phyloP scores from a whole-genome alignment of 2,797 vertebrate genomes.

The Heliangelus exortis region DNA sequence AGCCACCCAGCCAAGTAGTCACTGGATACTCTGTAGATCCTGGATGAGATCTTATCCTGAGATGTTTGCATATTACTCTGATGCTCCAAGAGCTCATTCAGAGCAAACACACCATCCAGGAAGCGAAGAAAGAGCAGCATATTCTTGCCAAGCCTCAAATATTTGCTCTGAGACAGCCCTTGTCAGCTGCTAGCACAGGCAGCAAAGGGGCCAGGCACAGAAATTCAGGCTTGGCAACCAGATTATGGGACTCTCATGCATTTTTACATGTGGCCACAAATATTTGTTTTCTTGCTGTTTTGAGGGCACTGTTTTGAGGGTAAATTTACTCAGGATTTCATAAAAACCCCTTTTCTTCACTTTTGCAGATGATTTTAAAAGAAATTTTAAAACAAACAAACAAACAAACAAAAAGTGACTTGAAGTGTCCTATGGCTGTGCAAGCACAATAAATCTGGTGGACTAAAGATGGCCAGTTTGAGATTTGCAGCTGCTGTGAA shows the following conservation, averaged over 20 bases:
- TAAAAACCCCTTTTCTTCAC: not conserved
- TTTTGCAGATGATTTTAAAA: not conserved
- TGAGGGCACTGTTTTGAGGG: not conserved
- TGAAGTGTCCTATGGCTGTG: not conserved
- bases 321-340: constrained; percentile 21
- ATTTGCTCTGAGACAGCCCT: constrained; percentile 35
- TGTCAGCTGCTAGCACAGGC: constrained; percentile 2
- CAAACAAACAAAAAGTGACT: not conserved
- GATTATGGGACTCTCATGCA: not conserved
- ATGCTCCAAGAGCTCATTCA: constrained; percentile 10
- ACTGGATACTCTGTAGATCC: not conserved
- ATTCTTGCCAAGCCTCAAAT: constrained; percentile 54
- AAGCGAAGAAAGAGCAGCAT: not conserved
- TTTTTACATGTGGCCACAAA: constrained; percentile 15
- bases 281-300: constrained; percentile 52
- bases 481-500: rapidly evolving
- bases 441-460: not conserved
- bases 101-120: constrained; percentile 32
- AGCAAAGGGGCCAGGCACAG: not conserved
- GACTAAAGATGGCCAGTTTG: not conserved
- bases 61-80: not conserved
- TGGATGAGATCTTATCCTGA: constrained; percentile 11
- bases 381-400: not conserved
- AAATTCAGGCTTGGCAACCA: not conserved
- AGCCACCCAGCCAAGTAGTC: not conserved